Percentiles rank a stretch among this genome's conserved stretches.
These are phyloP conservation scores for Chloropsis cyanopogon DNA, from an alignment of 2,113 vertebrate species.

Conservation along the genomic window DNA sequence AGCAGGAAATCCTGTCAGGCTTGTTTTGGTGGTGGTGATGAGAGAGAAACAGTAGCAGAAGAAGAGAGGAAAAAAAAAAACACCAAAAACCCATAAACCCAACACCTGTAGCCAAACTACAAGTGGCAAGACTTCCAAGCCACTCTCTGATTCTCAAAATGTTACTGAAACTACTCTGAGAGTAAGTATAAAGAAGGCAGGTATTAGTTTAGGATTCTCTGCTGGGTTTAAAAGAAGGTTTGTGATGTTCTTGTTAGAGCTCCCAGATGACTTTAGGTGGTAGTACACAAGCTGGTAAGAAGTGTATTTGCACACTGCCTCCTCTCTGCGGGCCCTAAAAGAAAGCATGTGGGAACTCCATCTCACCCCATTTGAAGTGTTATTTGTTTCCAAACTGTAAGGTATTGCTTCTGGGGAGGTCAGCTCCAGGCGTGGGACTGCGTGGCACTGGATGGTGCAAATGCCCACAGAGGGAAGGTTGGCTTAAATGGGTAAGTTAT, in stretches of 20 bases:
- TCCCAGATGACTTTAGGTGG: neutral
- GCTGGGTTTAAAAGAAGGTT: neutral
- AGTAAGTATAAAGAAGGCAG: neutral
- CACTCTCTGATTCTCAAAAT: neutral
- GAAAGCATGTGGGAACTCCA: rapidly evolving
- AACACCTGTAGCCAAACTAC: neutral
- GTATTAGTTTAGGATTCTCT: neutral
- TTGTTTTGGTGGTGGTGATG: neutral
- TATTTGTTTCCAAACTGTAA: neutral
- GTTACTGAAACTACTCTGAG: neutral
- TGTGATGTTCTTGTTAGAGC: neutral
- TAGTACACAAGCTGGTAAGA: rapidly evolving
- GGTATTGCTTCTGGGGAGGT: neutral
- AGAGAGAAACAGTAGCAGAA: neutral
- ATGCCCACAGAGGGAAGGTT: neutral
- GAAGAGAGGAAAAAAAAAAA: neutral
- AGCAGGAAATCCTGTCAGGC: conserved; percentile 47
- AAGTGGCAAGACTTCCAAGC: neutral
- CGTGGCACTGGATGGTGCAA: rapidly evolving
- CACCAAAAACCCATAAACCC: neutral
- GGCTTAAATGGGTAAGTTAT: neutral
- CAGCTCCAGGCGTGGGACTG: rapidly evolving
- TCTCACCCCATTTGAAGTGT: neutral
- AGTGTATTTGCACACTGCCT: neutral
- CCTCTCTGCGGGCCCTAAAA: neutral